Percentiles rank a stretch among this genome's conserved stretches.
Conservation (phyloP, 2,888 invertebrate genomes). For the Cantharis nigra region DNA sequence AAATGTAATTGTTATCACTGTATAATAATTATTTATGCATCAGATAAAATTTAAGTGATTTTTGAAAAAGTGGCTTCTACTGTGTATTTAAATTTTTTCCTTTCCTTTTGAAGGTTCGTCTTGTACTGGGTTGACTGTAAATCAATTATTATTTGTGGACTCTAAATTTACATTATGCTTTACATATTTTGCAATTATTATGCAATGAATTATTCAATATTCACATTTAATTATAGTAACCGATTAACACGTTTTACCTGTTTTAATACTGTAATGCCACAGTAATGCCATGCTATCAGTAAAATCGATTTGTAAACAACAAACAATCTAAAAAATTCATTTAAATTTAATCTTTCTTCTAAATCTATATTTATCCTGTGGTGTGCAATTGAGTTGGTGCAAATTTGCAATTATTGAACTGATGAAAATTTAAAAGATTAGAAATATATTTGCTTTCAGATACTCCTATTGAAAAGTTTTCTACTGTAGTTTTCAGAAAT, state of each 20-base stretch:
- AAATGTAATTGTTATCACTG: too few species aligned
- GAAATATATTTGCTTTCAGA: background rate
- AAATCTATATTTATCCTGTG: background rate
- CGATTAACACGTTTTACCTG: background rate
- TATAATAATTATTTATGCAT: too few species aligned
- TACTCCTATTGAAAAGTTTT: background rate
- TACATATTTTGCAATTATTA: background rate
- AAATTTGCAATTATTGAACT: background rate
- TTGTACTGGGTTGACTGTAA: too few species aligned
- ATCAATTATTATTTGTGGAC: background rate
- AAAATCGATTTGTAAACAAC: background rate
- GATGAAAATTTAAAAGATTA: background rate
- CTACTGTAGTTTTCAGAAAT: background rate
- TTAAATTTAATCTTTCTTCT: background rate
- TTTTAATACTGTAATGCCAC: background rate
- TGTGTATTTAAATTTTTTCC: too few species aligned
- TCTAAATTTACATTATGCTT: background rate
- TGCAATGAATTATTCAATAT: background rate
- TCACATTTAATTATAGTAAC: background rate
- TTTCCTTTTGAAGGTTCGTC: too few species aligned
- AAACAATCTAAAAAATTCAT: background rate
- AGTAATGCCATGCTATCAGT: background rate
- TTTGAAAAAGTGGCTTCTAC: too few species aligned
- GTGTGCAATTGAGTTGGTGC: background rate
- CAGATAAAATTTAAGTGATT: too few species aligned